Base-by-base conservation (phyloP, 2,113 vertebrate species). In the Propithecus coquereli region DNA sequence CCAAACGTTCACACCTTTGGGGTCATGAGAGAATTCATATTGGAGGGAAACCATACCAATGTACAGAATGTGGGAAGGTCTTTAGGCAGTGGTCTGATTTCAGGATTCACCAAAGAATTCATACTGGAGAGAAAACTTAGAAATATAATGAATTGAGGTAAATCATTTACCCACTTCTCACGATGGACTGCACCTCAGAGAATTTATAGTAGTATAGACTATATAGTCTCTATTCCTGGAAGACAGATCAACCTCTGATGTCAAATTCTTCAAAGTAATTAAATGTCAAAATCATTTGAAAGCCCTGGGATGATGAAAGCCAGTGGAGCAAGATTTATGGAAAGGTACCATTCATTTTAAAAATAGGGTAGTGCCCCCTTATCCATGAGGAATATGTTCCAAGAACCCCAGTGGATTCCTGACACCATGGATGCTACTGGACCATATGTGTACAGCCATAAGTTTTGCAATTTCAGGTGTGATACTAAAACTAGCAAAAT, bases 21-120 rank as follows among this genome's bases (percentile, higher is more conserved):
- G 89, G 45, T 71, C 89, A 92, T 40, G 52, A 91, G 22, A 73
- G 54, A 81, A 80, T 1, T 1, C 88, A 92, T 32, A 86, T 37
- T n/a, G 90, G 86, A 61, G 92, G 92, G 63, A 97, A 96, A 61
- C 68, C 81, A 8, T 80, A 61, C 73, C 83, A 74, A 13, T 94
- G 90, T 68, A 57, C 11, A n/a, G 50, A 81, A 16, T 93, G 94
- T 86, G 86, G 96, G 20, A 87, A 91, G 68, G 37, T 61, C 52
- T 97, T 96, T 84, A 16, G 63, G 70, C 22, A 43, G 27, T 16
- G 45, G 13, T 65, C 32, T 52, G 82, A 70, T 74, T 13, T 87
- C 32, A 52, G 54, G 30, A 79, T 87, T 63, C 74, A 92, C 23
- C 74, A 85, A 40, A 86, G 20, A 79, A n/a, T 52, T 87, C 89